Base-by-base conservation (phyloP, 2,888 invertebrate genomes). In the Chrysodeixis includens region DNA sequence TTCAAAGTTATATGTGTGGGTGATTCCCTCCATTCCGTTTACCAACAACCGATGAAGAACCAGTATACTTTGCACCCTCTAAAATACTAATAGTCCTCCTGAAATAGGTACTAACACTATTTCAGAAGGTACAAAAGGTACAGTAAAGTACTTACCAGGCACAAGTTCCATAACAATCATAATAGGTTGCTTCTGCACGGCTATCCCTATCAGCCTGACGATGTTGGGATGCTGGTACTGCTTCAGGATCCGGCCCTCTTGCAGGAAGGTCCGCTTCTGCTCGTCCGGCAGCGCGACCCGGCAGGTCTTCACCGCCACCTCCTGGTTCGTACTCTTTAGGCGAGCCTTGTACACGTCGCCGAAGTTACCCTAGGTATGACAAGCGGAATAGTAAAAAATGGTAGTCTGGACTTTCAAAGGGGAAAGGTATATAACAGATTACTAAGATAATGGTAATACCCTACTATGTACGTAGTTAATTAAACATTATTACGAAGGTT, bases 91-190 rank as follows among this genome's bases (percentile, higher is more conserved):
- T n/a, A n/a, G n/a, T n/a, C n/a, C n/a, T n/a, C n/a, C n/a, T n/a
- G n/a, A n/a, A n/a, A n/a, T n/a, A n/a, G n/a, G n/a, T n/a, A n/a
- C n/a, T n/a, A n/a, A n/a, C n/a, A n/a, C n/a, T n/a, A n/a, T n/a
- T n/a, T n/a, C n/a, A n/a, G n/a, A n/a, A n/a, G n/a, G n/a, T n/a
- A n/a, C 3, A 26, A 26, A 4, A 26, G 6, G 26, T 26, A 26
- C n/a, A n/a, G n/a, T n/a, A n/a, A n/a, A 44, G 16, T 20, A 32
- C 63, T 74, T 69, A 97, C 98, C 97, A 79, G 97, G 97, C 54
- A 99, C 99, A 71, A 99, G 96, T 94, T 99, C 99, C 99, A 99
- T 99, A 35, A 99, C 99, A 85, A 99, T 99, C 99, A 99, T 99
- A 66, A 99, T 99, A 0, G 99, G 99, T 85, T 99, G 99, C 87